phyloP scores from a whole-genome alignment of 2,113 vertebrate genomes.

The Argyrosomus japonicus region DNA sequence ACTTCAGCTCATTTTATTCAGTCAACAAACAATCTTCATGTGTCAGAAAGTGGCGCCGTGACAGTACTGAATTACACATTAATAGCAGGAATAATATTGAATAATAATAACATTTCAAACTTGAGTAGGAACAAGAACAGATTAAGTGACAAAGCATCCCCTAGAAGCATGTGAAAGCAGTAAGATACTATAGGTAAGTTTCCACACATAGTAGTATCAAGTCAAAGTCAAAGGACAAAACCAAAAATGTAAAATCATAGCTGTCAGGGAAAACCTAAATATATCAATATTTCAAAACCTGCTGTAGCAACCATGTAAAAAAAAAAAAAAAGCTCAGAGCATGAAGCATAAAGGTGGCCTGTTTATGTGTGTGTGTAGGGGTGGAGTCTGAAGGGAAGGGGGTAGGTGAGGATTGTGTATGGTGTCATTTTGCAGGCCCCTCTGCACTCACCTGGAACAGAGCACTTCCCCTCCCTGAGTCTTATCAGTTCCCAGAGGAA shows the following conservation, averaged over 20 bases:
- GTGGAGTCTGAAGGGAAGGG: not conserved
- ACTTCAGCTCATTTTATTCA: constrained; percentile 5
- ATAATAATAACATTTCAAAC: not conserved
- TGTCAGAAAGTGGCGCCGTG: not conserved
- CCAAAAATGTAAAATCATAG: not conserved
- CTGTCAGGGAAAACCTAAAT: not conserved
- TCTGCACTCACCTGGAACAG: constrained; percentile 88
- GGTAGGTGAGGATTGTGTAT: constrained; percentile 57
- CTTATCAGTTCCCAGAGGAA: constrained; percentile 88
- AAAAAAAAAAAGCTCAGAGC: constrained; percentile 47
- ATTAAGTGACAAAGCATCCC: not conserved
- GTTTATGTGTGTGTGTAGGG: constrained; percentile 54
- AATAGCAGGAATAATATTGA: not conserved
- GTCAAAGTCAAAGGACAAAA: not conserved
- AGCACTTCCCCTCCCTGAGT: constrained; percentile 84
- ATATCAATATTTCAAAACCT: not conserved
- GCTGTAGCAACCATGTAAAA: not conserved
- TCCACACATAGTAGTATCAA: not conserved
- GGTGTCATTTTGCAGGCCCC: constrained; percentile 82
- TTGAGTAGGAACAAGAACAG: not conserved
- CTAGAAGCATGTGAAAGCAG: not conserved
- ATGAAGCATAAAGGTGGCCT: constrained; percentile 56
- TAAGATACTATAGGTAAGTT: not conserved
- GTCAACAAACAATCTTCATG: not conserved
- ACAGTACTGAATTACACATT: not conserved